These are phyloP conservation scores for Lycodopsis pacificus DNA, from an alignment of 2,797 vertebrate species.

Conservation along the genomic window DNA sequence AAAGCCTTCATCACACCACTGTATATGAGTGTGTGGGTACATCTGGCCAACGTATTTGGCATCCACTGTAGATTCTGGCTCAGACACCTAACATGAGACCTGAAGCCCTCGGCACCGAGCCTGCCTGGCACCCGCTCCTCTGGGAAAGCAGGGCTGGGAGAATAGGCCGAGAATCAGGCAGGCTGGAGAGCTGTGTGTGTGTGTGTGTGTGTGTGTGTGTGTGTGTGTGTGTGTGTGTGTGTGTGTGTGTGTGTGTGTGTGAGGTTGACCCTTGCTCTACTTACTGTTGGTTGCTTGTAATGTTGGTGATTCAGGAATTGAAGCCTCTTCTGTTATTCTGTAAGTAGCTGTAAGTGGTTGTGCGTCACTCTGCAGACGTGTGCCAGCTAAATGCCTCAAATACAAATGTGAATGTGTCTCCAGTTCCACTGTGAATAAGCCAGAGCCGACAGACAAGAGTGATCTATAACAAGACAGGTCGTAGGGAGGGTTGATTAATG, in stretches of 20 bases:
- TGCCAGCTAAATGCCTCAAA: slow-evolving; percentile 49
- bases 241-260: slow-evolving; percentile 14
- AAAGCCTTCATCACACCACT: slow-evolving; percentile 80
- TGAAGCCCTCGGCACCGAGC: slow-evolving; percentile 57
- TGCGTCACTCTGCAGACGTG: slow-evolving; percentile 52
- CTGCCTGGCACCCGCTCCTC: slow-evolving; percentile 67
- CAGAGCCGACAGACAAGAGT: neutral
- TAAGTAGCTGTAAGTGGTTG: slow-evolving; percentile 60
- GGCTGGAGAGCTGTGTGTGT: slow-evolving; percentile 39
- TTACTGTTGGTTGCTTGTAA: slow-evolving; percentile 66
- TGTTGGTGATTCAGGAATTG: slow-evolving; percentile 60
- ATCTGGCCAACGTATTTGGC: slow-evolving; percentile 81
- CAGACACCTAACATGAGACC: slow-evolving; percentile 69
- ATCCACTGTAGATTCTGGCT: slow-evolving; percentile 67
- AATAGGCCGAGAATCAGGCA: slow-evolving; percentile 56
- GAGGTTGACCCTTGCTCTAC: slow-evolving; percentile 60
- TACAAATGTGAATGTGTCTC: slow-evolving; percentile 43
- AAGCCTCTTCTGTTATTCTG: slow-evolving; percentile 55
- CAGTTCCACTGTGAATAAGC: slow-evolving; percentile 29
- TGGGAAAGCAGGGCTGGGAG: slow-evolving; percentile 63
- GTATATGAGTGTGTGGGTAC: slow-evolving; percentile 79
- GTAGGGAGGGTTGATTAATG: neutral
- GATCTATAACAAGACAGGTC: neutral
- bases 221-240: slow-evolving; percentile 20
- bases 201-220: slow-evolving; percentile 25